Conservation (phyloP, 2,888 invertebrate genomes). For the Agriopis marginaria region DNA sequence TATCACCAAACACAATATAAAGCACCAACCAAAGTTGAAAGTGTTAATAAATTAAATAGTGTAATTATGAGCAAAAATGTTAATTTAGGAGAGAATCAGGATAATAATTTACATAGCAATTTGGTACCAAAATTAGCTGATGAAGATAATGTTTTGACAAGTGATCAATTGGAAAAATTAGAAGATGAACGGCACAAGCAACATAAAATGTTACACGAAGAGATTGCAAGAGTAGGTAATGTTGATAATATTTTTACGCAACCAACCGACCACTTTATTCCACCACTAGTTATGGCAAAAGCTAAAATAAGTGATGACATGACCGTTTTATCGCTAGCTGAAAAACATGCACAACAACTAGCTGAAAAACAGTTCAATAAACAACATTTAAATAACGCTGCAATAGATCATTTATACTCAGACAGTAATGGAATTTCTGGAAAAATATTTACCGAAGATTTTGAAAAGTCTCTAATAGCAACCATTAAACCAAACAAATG, state of each 20-base stretch:
- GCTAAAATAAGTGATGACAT: slow-evolving; percentile 82
- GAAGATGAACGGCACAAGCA: slow-evolving; percentile 76
- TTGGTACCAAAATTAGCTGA: slow-evolving; percentile 66
- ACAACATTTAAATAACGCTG: slow-evolving; percentile 49
- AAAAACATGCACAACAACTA: slow-evolving; percentile 80
- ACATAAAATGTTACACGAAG: slow-evolving; percentile 78
- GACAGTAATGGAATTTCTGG: slow-evolving; percentile 5
- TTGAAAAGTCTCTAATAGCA: slow-evolving; percentile 48
- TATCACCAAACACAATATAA: slow-evolving; percentile 43
- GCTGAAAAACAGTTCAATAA: slow-evolving; percentile 65
- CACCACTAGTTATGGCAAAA: slow-evolving; percentile 83
- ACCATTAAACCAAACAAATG: slow-evolving; percentile 45
- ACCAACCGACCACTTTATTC: slow-evolving; percentile 82
- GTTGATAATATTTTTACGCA: slow-evolving; percentile 81
- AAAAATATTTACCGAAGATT: slow-evolving; percentile 10
- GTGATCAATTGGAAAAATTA: slow-evolving; percentile 67
- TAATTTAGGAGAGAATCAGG: slow-evolving; percentile 56
- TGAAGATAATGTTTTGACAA: slow-evolving; percentile 60
- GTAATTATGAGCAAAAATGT: slow-evolving; percentile 58
- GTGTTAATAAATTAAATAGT: slow-evolving; percentile 51
- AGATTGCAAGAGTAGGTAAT: slow-evolving; percentile 76
- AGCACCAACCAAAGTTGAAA: slow-evolving; percentile 39
- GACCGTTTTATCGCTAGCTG: slow-evolving; percentile 80
- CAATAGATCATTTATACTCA: slow-evolving; percentile 29
- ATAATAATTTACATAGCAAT: slow-evolving; percentile 74